Base-by-base conservation (phyloP, 2,113 vertebrate genomes). In the Trematomus loennbergii region DNA sequence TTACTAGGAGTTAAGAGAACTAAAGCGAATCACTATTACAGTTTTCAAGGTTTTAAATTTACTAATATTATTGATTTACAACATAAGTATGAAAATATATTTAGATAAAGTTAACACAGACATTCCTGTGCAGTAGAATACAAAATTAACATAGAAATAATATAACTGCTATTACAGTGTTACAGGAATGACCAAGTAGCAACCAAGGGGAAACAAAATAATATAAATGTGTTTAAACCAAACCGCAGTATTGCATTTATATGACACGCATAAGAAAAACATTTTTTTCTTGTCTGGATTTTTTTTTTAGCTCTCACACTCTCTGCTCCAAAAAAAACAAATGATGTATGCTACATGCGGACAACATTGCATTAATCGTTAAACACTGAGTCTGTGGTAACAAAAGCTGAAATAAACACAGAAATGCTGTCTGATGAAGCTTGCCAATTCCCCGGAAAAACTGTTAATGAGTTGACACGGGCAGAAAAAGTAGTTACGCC, bases 201-300 rank as follows among this genome's bases (percentile, higher is more conserved):
- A 77, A 71, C 54, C 72, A 66, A 83, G 36, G 45, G n/a, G 57
- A 62, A 59, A 43, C 9, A 3, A 20, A 43, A 2, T 29, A 7
- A 62, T 82, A 20, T 61, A 72, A 45, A 82, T 84, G 18, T 40
- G 57, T 67, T 48, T 71, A 79, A 75, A 73, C 52, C 29, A 79
- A 74, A 83, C 43, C 4, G 17, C 54, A 67, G 18, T 53, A 74
- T 79, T 15, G 20, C 43, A 43, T 82, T 81, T 29, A 71, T 67
- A 73, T 86, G 54, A 22, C 15, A 64, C 25, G 57, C 75, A 84
- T 78, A 79, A 79, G 86, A 82, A 72, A n/a, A n/a, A n/a, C n/a
- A n/a, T n/a, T n/a, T n/a, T n/a, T 72, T 75, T 66, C 29, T 40
- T 43, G 25, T 36, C 29, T 60, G 50, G 18, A n/a, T 43, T 67